A percentile compares a stretch with the other conserved stretches of the same genome.
Evolutionary conservation across 2,797 vertebrate genomes (phyloP).

Genomic region (Darevskia mixta): DNA sequence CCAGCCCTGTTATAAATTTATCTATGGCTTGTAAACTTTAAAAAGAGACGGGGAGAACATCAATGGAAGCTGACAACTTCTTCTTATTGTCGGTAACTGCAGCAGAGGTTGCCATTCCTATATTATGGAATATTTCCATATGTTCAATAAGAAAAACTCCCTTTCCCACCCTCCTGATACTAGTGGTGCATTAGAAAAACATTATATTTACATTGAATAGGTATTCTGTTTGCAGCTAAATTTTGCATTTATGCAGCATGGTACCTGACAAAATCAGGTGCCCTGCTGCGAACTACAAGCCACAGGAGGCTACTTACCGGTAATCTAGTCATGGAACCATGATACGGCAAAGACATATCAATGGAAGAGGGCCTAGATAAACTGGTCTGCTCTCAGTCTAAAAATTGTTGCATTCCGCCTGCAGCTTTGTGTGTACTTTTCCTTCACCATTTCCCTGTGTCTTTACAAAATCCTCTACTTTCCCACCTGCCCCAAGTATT

Average conservation of each 20-base stretch:
- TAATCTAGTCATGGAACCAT: slow-evolving; percentile 10
- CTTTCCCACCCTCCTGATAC: accelerated
- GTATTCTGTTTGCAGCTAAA: slow-evolving; percentile 36
- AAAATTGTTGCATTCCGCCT: neutral
- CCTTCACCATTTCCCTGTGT: neutral
- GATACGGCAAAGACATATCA: neutral
- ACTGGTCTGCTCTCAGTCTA: neutral
- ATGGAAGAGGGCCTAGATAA: neutral
- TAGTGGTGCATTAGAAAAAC: neutral
- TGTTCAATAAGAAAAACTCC: neutral
- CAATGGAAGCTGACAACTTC: slow-evolving; percentile 3
- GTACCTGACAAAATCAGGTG: slow-evolving; percentile 47
- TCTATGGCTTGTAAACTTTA: neutral
- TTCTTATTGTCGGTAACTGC: slow-evolving; percentile 10
- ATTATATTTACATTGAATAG: slow-evolving; percentile 20
- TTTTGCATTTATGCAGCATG: slow-evolving; percentile 57
- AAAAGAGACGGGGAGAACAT: neutral
- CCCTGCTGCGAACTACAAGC: slow-evolving; percentile 44
- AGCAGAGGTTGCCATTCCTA: slow-evolving; percentile 7
- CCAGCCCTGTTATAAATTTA: slow-evolving; percentile 2
- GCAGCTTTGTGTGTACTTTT: slow-evolving; percentile 20
- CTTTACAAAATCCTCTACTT: neutral
- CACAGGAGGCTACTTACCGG: slow-evolving; percentile 30
- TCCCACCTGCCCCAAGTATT: neutral
- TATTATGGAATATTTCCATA: neutral